These are phyloP conservation scores for Phymatocera aterrima DNA, from an alignment of 2,888 invertebrate genomes.

Conservation along the genomic window DNA sequence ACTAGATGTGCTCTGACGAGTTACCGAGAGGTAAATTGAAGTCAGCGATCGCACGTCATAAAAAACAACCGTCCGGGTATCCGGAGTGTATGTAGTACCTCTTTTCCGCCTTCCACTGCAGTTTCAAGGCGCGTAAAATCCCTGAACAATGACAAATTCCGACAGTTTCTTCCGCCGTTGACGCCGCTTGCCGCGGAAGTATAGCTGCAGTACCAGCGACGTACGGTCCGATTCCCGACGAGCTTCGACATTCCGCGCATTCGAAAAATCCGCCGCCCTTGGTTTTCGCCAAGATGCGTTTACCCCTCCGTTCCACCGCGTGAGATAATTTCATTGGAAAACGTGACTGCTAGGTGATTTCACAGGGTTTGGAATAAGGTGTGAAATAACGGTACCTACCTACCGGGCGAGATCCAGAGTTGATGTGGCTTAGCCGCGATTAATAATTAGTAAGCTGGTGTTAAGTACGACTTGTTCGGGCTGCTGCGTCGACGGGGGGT, in stretches of 20 bases:
- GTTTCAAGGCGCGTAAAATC: not conserved
- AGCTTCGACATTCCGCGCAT: not conserved
- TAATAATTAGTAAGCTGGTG: conserved; percentile 60
- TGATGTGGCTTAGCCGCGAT: conserved; percentile 55
- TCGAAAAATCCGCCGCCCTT: not conserved
- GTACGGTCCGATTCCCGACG: not conserved
- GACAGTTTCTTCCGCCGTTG: not conserved
- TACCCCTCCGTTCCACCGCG: not conserved
- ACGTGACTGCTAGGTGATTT: not conserved
- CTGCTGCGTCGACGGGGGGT: conserved; percentile 32
- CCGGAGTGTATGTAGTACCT: not conserved
- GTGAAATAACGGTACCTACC: not conserved
- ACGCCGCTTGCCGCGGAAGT: not conserved
- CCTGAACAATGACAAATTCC: not conserved
- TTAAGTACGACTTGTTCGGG: conserved; percentile 37
- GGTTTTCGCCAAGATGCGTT: not conserved
- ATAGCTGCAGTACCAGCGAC: not conserved
- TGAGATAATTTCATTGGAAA: not conserved
- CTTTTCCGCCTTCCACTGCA: not conserved
- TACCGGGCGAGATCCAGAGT: not conserved
- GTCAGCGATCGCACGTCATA: conserved; percentile 2
- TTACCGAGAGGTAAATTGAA: conserved; percentile 22
- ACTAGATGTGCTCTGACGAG: conserved; percentile 6
- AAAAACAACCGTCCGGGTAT: not conserved
- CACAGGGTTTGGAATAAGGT: not conserved